Evolutionary conservation across 2,797 vertebrate genomes (phyloP).

Genomic region (Liparis tanakae): DNA sequence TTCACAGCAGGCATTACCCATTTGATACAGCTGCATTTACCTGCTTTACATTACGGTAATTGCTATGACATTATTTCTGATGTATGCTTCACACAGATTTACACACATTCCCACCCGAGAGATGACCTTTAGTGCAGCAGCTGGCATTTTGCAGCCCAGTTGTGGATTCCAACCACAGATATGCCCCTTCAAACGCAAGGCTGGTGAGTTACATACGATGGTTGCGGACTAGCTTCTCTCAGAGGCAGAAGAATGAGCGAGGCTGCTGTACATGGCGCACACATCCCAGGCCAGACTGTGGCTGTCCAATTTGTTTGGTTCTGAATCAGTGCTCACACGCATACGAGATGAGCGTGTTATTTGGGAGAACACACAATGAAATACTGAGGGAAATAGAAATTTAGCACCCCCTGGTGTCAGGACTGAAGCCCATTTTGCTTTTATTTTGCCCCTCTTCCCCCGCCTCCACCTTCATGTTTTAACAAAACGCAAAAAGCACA

Average conservation of each 20-base stretch:
- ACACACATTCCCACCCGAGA: slow-evolving; percentile 15
- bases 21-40: slow-evolving; percentile 22
- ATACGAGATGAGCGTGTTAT: slow-evolving; percentile 47
- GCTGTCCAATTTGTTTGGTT: slow-evolving; percentile 65
- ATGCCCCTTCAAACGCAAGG: slow-evolving; percentile 22
- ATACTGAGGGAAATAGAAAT: slow-evolving; percentile 54
- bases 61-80: not conserved
- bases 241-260: slow-evolving; percentile 36
- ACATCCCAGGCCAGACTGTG: slow-evolving; percentile 57
- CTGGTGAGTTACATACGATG: slow-evolving; percentile 44
- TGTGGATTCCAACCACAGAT: slow-evolving; percentile 46
- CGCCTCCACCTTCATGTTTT: slow-evolving; percentile 3
- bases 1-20: slow-evolving; percentile 8
- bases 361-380: slow-evolving; percentile 30
- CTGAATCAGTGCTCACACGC: slow-evolving; percentile 63
- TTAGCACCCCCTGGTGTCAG: slow-evolving; percentile 77
- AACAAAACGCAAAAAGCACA: slow-evolving; percentile 10
- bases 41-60: slow-evolving; percentile 6
- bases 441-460: slow-evolving; percentile 8
- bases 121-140: slow-evolving; percentile 25
- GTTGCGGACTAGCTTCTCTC: slow-evolving; percentile 40
- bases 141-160: slow-evolving; percentile 24
- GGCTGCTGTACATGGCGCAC: slow-evolving; percentile 31
- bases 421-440: slow-evolving; percentile 13
- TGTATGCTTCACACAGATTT: slow-evolving; percentile 2